Base-by-base conservation (phyloP, 2,888 invertebrate species). In the Endomychus coccineus region DNA sequence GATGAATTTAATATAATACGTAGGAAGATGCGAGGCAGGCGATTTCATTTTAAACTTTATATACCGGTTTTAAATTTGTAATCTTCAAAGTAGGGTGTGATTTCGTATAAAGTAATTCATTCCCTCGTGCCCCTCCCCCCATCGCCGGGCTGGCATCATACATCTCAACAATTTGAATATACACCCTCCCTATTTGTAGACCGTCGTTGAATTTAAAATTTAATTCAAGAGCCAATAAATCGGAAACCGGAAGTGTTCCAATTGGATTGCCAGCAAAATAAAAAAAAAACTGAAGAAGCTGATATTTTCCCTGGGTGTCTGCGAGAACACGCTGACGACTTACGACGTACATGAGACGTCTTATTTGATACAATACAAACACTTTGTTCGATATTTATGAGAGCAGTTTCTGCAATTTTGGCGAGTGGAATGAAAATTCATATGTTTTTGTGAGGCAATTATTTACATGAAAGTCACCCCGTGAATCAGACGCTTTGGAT, bases 171-270 rank as follows among this genome's bases (percentile, higher is more conserved):
- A 49, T 51, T 48, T 49, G 42, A 48, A 52, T 50, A 45, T 45
- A 44, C 43, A 41, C 37, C 43, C 41, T 33, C 27, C 19, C 44
- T 44, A 44, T 44, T 49, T 49, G 50, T 49, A 50, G 46, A 44
- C 43, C 50, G 52, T 46, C 51, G 50, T 54, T 50, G 54, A 54
- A 52, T 54, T 54, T 50, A 51, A 54, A 52, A 51, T 54, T 52
- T 54, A 51, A 54, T 54, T 52, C 52, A 44, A 49, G 48, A 44
- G 46, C 48, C 51, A 51, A 52, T 54, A 52, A 52, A 54, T 54
- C 49, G 51, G 44, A 46, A 52, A 48, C 49, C 48, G 47, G 51
- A 45, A 53, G 48, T 46, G 44, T 45, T 48, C 45, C 48, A 50
- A 51, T 50, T 51, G 48, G 46, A 51, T 52, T 51, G 46, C 44